These are phyloP conservation scores for Masticophis lateralis DNA, from an alignment of 2,797 vertebrate genomes.

Conservation along the genomic window DNA sequence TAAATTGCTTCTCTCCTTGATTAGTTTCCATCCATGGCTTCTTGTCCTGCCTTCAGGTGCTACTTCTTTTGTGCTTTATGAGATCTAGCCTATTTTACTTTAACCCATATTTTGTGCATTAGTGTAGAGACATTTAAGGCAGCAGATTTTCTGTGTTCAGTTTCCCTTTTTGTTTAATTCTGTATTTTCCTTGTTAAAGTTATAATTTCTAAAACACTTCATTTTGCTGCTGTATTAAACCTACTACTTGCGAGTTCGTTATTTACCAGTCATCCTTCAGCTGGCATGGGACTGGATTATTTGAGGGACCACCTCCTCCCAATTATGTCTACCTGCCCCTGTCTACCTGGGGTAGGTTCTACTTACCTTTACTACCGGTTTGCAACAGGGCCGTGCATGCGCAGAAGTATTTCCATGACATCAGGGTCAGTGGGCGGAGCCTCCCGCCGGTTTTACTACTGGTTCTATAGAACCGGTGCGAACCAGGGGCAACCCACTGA, in stretches of 20 bases:
- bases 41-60: too few species aligned
- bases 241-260: neutral
- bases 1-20: too few species aligned
- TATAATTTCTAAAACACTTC: neutral
- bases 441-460: too few species aligned
- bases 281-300: neutral
- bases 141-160: neutral
- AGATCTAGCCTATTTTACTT: neutral
- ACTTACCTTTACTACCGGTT: too few species aligned
- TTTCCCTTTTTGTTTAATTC: neutral
- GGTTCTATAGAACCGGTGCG: too few species aligned
- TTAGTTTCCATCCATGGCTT: too few species aligned
- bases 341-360: too few species aligned
- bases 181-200: neutral
- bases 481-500: neutral
- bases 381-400: too few species aligned
- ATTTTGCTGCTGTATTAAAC: neutral
- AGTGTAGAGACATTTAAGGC: neutral
- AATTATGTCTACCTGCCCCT: neutral
- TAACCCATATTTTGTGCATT: neutral
- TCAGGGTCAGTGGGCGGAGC: too few species aligned
- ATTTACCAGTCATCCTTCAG: neutral
- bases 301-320: neutral
- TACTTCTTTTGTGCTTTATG: neutral
- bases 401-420: too few species aligned